These are phyloP conservation scores for Oryzias woworae DNA, from an alignment of 2,113 vertebrate species.

Conservation along the genomic window DNA sequence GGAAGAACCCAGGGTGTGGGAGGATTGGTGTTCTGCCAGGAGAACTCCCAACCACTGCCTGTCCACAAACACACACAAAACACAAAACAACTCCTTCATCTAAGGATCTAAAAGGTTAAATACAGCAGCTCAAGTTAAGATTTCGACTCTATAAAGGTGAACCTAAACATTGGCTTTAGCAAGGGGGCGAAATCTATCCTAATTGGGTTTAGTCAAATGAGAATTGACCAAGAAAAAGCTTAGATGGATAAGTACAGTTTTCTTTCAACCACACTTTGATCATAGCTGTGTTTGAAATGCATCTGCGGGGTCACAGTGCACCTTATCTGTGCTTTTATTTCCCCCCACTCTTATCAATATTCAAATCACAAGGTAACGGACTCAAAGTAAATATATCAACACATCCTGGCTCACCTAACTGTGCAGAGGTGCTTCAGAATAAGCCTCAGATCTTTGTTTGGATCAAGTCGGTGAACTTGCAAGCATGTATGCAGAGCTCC, in stretches of 20 bases:
- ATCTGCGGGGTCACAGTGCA: neutral
- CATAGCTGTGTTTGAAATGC: conserved; percentile 6
- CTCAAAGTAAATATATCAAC: conserved; percentile 20
- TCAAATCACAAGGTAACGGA: conserved; percentile 33
- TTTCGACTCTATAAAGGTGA: conserved; percentile 61
- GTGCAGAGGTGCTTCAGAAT: conserved; percentile 34
- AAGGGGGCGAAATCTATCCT: conserved; percentile 58
- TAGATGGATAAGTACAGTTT: conserved; percentile 61
- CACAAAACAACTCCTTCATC: too few relatives aligned
- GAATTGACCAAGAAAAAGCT: conserved; percentile 64
- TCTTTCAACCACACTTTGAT: conserved; percentile 27
- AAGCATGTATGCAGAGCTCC: conserved; percentile 35
- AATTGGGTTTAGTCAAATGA: conserved; percentile 72
- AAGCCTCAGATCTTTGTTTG: conserved; percentile 46
- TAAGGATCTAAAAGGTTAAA: conserved; percentile 70
- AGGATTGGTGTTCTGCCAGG: conserved; percentile 63
- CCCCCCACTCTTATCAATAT: neutral
- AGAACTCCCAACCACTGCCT: conserved; percentile 42
- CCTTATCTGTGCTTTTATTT: too few relatives aligned
- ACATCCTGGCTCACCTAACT: conserved; percentile 34
- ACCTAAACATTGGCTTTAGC: conserved; percentile 54
- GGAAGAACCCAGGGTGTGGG: conserved; percentile 62
- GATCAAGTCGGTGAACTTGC: conserved; percentile 41
- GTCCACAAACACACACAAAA: conserved; percentile 33
- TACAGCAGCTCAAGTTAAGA: conserved; percentile 48